Evolutionary conservation across 53 echinoderm and acorn worm genomes (phyloP), one percentile per base, ranked within the genome.

Genomic region (Stichopus horrens): DNA sequence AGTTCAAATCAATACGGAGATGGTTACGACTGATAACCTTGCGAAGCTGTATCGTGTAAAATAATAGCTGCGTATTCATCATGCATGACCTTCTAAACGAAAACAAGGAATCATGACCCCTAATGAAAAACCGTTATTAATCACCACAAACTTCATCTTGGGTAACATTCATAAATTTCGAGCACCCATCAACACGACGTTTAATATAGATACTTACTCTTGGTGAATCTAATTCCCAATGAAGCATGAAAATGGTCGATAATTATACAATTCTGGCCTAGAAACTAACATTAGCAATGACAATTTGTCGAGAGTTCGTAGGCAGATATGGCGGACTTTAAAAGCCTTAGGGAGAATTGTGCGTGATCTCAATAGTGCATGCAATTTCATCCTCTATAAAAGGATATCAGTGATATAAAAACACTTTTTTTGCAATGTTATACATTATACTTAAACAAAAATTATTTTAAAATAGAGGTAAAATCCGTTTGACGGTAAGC

Each of bases 201-300:
- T 37, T 53, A 67, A 51, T 65, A 52, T 10, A 53, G 8, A 86
- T 86, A 86, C 86, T 86, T 86, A 86, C 86, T 67, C 53, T 58
- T 86, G 57, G 60, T 51, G 60, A 66, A 65, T 58, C 67, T 86
- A 58, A 86, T 86, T 68, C 86, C 86, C 93, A 93, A 63, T 93
- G 91, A 93, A 91, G 93, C 93, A 93, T 93, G 91, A 91, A 91
- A 93, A 89, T 86, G 89, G 90, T 90, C 89, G 89, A 91, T 89
- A 86, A 91, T 89, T 93, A 88, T 85, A 90, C 91, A 93, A 89
- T 91, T 88, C 88, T 88, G 85, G 91, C 91, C 88, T 93, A 91
- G 86, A 91, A 93, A 91, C 89, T 91, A 86, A 67, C 71, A 86
- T 68, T 86, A 60, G 54, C 86, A 58, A 66, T 86, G 71, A 86